Percentiles rank a stretch among this genome's conserved stretches.
phyloP scores from a whole-genome alignment of 2,888 invertebrate genomes.

The Sturmia bella region DNA sequence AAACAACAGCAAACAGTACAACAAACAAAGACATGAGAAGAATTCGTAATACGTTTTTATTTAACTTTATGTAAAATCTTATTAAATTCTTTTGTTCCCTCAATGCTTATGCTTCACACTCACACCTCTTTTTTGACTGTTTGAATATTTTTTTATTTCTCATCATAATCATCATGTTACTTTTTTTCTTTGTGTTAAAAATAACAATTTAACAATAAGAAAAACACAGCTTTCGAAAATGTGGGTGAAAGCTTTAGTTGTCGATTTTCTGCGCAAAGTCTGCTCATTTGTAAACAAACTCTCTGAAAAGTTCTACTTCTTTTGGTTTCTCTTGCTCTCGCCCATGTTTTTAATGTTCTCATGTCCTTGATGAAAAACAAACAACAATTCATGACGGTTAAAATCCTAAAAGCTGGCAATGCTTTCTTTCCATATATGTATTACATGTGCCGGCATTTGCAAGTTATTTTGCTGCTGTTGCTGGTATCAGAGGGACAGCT shows the following conservation, averaged over 20 bases:
- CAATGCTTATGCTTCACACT: no score
- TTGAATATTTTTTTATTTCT: neutral
- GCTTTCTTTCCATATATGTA: conserved; percentile 39
- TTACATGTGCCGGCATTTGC: conserved; percentile 66
- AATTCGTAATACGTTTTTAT: no score
- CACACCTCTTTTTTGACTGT: no score
- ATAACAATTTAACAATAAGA: neutral
- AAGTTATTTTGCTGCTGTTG: conserved; percentile 36
- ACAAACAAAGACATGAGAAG: neutral
- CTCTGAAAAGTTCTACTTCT: conserved; percentile 17
- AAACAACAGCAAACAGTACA: neutral
- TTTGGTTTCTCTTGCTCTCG: neutral
- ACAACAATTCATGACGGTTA: neutral
- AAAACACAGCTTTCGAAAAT: conserved; percentile 58
- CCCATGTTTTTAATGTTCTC: conserved; percentile 25
- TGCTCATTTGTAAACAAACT: conserved; percentile 45
- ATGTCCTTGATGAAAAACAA: conserved; percentile 64
- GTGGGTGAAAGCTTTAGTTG: conserved; percentile 71
- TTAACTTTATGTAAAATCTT: no score
- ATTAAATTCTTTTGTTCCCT: no score
- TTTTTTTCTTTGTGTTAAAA: conserved; percentile 18
- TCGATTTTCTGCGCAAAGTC: conserved; percentile 49
- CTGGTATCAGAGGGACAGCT: neutral
- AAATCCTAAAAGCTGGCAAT: conserved; percentile 53
- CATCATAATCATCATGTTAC: neutral